Evolutionary conservation across 2,888 invertebrate species (phyloP).

Genomic region (Lasius platythorax): DNA sequence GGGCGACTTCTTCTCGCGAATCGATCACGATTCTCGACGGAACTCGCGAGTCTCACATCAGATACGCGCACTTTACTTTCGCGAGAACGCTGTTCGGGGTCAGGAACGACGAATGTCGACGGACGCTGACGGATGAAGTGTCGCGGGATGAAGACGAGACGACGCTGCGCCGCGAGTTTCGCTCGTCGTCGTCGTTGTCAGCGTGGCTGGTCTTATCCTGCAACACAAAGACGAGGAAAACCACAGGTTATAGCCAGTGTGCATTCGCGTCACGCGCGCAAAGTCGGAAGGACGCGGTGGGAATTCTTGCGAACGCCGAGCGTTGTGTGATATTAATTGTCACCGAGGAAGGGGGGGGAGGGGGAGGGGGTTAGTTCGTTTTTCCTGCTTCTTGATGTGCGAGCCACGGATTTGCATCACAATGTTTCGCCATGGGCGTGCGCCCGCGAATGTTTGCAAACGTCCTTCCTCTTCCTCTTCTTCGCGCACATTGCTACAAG

Average conservation of each 20-base stretch:
- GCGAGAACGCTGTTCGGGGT: background rate
- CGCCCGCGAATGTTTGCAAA: constrained; percentile 47
- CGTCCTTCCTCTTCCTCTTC: constrained; percentile 44
- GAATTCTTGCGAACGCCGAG: constrained; percentile 45
- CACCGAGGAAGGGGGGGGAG: background rate
- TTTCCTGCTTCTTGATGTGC: constrained; percentile 41
- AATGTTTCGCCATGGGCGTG: constrained; percentile 33
- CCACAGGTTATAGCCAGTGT: constrained; percentile 37
- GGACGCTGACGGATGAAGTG: constrained; percentile 21
- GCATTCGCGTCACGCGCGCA: constrained; percentile 45
- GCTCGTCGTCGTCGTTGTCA: constrained; percentile 47
- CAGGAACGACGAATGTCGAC: background rate
- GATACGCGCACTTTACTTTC: background rate
- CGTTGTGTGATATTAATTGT: constrained; percentile 61
- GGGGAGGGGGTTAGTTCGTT: constrained; percentile 27
- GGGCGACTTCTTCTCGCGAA: background rate
- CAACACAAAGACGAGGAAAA: constrained; percentile 51
- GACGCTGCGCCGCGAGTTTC: constrained; percentile 23
- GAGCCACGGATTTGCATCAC: constrained; percentile 43
- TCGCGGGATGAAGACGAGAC: constrained; percentile 24
- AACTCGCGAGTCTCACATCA: constrained; percentile 15
- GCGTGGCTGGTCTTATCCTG: constrained; percentile 60
- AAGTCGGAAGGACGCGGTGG: constrained; percentile 46
- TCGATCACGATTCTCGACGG: background rate
- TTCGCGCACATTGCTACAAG: background rate